Evolutionary conservation across 2,888 invertebrate genomes (phyloP).

Genomic region (Agriopis marginaria): DNA sequence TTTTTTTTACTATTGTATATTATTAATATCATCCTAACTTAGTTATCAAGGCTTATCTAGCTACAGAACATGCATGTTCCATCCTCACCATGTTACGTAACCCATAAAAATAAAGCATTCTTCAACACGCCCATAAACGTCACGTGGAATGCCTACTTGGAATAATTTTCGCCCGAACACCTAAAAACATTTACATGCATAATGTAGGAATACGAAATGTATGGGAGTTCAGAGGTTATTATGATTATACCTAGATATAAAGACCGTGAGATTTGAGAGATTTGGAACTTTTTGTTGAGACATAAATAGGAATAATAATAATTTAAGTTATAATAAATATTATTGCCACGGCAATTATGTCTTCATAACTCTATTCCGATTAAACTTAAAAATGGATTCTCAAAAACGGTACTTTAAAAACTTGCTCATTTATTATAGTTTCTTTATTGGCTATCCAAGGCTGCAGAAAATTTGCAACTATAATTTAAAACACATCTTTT

Average conservation of each 20-base stretch:
- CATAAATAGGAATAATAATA: slow-evolving; percentile 1
- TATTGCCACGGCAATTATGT: neutral
- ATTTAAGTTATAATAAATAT: neutral
- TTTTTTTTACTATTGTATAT: too few relatives aligned
- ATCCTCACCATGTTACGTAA: slow-evolving; percentile 59
- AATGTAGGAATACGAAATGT: slow-evolving; percentile 68
- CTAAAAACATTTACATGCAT: slow-evolving; percentile 74
- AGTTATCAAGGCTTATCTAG: slow-evolving; percentile 39
- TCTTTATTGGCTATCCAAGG: too few relatives aligned
- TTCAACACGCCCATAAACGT: slow-evolving; percentile 78
- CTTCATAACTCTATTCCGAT: neutral
- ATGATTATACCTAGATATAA: slow-evolving; percentile 42
- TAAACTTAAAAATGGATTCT: neutral
- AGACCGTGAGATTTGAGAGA: slow-evolving; percentile 8
- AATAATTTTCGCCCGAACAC: slow-evolving; percentile 76
- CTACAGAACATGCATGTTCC: slow-evolving; percentile 37
- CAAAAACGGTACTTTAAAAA: too few relatives aligned
- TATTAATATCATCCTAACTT: too few relatives aligned
- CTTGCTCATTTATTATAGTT: too few relatives aligned
- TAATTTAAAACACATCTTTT: neutral
- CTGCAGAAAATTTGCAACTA: neutral
- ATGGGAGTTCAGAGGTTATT: slow-evolving; percentile 61
- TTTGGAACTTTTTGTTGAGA: slow-evolving; percentile 8
- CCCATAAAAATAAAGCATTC: slow-evolving; percentile 80
- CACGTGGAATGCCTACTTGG: slow-evolving; percentile 75